Base-by-base conservation (phyloP, 1,140 invertebrate genomes). In the Rhopalosiphum maidis region DNA sequence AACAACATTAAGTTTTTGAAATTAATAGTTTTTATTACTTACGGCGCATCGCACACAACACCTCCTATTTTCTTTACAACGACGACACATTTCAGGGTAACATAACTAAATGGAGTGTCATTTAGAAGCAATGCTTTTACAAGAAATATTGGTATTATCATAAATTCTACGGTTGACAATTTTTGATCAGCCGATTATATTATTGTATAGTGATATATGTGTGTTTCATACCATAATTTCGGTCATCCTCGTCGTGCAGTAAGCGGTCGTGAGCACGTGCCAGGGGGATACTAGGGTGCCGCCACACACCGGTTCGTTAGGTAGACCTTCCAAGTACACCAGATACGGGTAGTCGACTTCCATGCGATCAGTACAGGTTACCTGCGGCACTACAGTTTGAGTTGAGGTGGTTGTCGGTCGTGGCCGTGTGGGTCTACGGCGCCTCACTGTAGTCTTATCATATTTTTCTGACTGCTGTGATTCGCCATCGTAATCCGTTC, bases 201-300 rank as follows among this genome's bases (percentile, higher is more conserved):
- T 3, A 51, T 51, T 51, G 48, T 68, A 77, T n/a, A n/a, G 9
- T 77, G 25, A 9, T 30, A 35, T 35, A 22, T 41, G 9, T 30
- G 91, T 9, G 22, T 3, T 77, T 77, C 30, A 77, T 85, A 93
- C 91, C 35, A 35, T 1, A 6, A 93, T 93, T 35, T 86, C 35
- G 6, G 82, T 37, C 82, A 85, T 51, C 15, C 82, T 93, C 15
- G 46, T 55, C 48, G 82, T 85, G 25, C 91, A 93, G n/a, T 93
- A 93, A 51, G 91, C 91, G 22, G 91, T 37, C 0, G 91, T 86
- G 11, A 93, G 82, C 25, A 86, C 91, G 48, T 93, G 91, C 41
- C 85, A 2, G 3, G 82, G 48, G 0, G 91, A 55, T 25, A 93
- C 11, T 0, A 93, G 48, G 7, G 91, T 85, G 0, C 91, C 91